These are phyloP conservation scores for Atrichornis clamosus DNA, from an alignment of 2,113 vertebrate species.

Conservation along the genomic window DNA sequence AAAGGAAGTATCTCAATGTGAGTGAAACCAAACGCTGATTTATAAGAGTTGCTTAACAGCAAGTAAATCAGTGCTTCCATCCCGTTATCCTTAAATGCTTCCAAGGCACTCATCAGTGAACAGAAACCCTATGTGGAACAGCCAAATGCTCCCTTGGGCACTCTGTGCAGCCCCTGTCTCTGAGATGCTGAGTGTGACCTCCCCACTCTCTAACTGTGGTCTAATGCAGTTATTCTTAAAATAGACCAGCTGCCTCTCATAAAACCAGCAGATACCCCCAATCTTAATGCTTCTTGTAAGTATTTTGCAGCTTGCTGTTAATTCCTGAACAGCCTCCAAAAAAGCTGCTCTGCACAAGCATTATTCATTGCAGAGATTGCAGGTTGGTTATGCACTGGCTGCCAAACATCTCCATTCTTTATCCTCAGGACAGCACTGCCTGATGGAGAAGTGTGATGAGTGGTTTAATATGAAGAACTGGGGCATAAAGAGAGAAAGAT, in stretches of 20 bases:
- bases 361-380: neutral
- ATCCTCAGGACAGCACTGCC: neutral
- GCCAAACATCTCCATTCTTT: neutral
- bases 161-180: neutral
- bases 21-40: neutral
- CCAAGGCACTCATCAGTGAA: neutral
- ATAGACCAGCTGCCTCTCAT: neutral
- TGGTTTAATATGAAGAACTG: neutral
- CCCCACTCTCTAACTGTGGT: neutral
- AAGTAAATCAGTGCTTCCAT: neutral
- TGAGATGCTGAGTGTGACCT: neutral
- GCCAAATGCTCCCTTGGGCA: neutral
- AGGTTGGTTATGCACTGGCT: neutral
- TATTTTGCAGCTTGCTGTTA: neutral
- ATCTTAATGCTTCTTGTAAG: neutral
- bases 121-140: neutral
- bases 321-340: neutral
- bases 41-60: neutral
- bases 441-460: neutral
- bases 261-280: neutral
- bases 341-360: neutral
- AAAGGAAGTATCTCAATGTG: neutral
- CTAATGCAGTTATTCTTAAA: neutral
- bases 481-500: neutral
- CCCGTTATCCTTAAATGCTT: neutral